A percentile compares a stretch with the other conserved stretches of the same genome.
Evolutionary conservation across 2,797 vertebrate genomes (phyloP).

Genomic region (Micropoecilia bifurca): DNA sequence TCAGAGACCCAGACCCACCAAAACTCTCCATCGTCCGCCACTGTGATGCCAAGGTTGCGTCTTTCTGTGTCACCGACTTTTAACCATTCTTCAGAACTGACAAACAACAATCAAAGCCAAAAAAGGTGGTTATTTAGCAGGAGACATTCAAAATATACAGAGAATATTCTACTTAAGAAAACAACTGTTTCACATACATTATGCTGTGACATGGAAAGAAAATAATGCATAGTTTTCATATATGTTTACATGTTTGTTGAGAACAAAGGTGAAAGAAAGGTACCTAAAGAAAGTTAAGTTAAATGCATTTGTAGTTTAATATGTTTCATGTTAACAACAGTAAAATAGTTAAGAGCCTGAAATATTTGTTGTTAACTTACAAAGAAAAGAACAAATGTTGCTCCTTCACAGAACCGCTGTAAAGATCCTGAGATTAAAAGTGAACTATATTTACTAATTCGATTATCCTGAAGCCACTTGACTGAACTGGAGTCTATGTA

Average conservation of each 20-base stretch:
- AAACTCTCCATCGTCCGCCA: conserved; percentile 94
- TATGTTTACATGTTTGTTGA: background rate
- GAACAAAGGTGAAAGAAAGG: no score
- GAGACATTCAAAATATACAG: background rate
- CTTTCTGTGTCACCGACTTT: conserved; percentile 87
- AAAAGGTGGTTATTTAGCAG: background rate
- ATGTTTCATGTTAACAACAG: no score
- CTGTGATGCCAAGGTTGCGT: conserved; percentile 84
- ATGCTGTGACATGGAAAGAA: background rate
- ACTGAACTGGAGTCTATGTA: background rate
- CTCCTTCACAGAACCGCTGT: background rate
- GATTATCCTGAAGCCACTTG: background rate
- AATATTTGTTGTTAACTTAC: background rate
- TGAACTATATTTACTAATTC: background rate
- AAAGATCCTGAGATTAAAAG: background rate
- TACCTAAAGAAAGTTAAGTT: no score
- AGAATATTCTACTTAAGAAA: background rate
- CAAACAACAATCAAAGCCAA: background rate
- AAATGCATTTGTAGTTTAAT: no score
- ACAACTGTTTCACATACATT: no score
- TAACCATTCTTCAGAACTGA: conserved; percentile 92
- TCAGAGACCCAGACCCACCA: conserved; percentile 77
- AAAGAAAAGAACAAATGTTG: background rate
- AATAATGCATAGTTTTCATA: background rate
- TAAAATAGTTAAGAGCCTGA: background rate